Conservation (phyloP, 2,888 invertebrate genomes). For the Congeria kusceri region DNA sequence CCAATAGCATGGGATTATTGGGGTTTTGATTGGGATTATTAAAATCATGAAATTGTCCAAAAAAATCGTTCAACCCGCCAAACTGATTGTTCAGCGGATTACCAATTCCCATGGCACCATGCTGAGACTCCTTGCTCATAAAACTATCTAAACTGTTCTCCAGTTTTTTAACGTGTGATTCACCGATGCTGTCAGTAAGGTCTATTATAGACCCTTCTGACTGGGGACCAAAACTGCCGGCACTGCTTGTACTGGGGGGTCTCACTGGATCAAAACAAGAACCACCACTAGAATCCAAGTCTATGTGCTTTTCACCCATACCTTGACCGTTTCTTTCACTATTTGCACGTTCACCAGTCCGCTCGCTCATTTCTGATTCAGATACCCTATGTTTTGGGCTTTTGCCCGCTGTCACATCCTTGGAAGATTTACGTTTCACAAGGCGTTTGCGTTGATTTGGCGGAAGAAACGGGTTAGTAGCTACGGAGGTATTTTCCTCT, state of each 20-base stretch:
- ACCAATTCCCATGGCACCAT: conserved; percentile 21
- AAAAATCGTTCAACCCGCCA: conserved; percentile 34
- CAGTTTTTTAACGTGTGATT: conserved; percentile 76
- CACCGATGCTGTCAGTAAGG: conserved; percentile 75
- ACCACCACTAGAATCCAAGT: conserved; percentile 66
- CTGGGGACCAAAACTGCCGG: conserved; percentile 63
- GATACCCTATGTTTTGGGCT: conserved; percentile 83
- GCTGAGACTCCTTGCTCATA: conserved; percentile 66
- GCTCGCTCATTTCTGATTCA: conserved; percentile 57
- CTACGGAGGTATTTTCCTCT: conserved; percentile 74
- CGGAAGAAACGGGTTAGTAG: conserved; percentile 62
- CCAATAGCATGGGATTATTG: conserved; percentile 21
- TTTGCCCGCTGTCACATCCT: conserved; percentile 76
- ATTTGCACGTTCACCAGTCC: conserved; percentile 47
- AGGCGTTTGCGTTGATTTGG: conserved; percentile 65
- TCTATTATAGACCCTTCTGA: conserved; percentile 75
- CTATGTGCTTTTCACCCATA: conserved; percentile 63
- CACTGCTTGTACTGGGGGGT: conserved; percentile 65
- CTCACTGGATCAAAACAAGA: conserved; percentile 55
- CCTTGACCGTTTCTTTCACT: conserved; percentile 58
- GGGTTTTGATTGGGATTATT: conserved; percentile 63
- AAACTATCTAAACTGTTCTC: conserved; percentile 76
- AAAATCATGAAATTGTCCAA: conserved; percentile 57
- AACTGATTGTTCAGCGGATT: conserved; percentile 49
- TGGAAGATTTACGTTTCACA: conserved; percentile 79